Evolutionary conservation across 2,113 vertebrate genomes (phyloP).

Genomic region (Galemys pyrenaicus): DNA sequence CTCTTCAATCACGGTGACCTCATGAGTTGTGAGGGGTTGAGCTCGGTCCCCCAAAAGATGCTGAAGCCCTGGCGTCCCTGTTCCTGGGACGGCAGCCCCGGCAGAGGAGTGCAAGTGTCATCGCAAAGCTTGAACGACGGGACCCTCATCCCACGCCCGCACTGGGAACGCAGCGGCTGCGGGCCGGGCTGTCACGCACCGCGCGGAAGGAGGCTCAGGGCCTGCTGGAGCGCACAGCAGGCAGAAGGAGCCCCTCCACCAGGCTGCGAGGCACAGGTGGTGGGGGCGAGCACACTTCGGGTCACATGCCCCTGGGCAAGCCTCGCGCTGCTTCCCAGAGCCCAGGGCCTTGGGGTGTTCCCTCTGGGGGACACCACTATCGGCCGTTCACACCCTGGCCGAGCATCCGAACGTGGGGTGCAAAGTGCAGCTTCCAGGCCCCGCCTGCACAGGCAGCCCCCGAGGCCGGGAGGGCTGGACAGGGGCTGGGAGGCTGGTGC

Average conservation of each 20-base stretch:
- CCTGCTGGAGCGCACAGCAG: too few relatives aligned
- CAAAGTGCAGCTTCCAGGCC: background rate
- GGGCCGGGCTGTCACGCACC: too few relatives aligned
- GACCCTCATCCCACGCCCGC: fast-evolving
- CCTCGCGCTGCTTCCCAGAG: background rate
- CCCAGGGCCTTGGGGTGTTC: background rate
- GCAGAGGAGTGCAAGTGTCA: background rate
- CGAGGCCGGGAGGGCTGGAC: background rate
- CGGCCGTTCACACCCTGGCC: fast-evolving
- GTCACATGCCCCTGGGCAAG: too few relatives aligned
- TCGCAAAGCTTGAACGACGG: background rate
- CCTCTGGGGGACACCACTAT: fast-evolving
- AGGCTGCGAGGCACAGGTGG: too few relatives aligned
- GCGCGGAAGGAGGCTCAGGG: too few relatives aligned
- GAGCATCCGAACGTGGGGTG: too few relatives aligned
- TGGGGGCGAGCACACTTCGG: fast-evolving
- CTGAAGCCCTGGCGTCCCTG: too few relatives aligned
- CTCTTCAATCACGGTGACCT: too few relatives aligned
- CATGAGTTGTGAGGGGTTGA: background rate
- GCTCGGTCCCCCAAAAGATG: too few relatives aligned
- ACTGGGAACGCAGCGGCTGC: too few relatives aligned
- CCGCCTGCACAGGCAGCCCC: background rate
- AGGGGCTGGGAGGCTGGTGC: fast-evolving
- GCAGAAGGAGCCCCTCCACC: too few relatives aligned
- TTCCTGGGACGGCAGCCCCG: fast-evolving